A percentile compares a stretch with the other conserved stretches of the same genome.
These are phyloP conservation scores for Phrynosoma platyrhinos DNA, from an alignment of 2,113 vertebrate species.

Conservation along the genomic window DNA sequence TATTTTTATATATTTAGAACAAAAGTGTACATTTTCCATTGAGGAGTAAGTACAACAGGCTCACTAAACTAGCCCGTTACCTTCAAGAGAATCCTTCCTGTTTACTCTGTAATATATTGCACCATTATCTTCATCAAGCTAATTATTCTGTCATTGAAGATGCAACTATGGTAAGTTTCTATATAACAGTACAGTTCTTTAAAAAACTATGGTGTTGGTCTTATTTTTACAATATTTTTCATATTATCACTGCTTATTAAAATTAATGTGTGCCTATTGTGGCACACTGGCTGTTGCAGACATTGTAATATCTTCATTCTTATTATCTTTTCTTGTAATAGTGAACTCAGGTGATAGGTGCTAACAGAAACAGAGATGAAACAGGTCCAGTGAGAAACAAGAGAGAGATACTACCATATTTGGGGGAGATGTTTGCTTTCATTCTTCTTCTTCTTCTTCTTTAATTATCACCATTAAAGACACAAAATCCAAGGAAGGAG, in stretches of 20 bases:
- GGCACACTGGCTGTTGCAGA: not conserved
- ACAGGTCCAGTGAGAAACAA: not conserved
- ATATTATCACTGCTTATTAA: not conserved
- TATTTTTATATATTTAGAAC: conserved; percentile 80
- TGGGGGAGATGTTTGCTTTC: too few species aligned
- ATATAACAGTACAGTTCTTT: conserved; percentile 10
- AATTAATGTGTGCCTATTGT: not conserved
- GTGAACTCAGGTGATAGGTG: not conserved
- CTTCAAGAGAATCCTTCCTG: conserved; percentile 98
- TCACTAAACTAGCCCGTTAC: conserved; percentile 93
- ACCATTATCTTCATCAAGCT: conserved; percentile 96
- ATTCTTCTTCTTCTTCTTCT: too few species aligned
- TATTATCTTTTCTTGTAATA: not conserved
- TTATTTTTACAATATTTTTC: not conserved
- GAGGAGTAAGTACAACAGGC: conserved; percentile 95
- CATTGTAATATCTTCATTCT: not conserved
- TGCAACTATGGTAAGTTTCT: conserved; percentile 90
- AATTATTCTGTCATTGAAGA: conserved; percentile 95
- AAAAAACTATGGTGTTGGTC: not conserved
- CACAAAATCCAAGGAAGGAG: too few species aligned
- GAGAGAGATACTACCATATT: too few species aligned
- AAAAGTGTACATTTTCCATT: conserved; percentile 96
- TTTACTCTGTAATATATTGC: conserved; percentile 94
- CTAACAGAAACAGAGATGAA: not conserved
- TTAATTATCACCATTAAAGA: too few species aligned